Evolutionary conservation across 37 sponge, comb jelly and placozoan genomes (phyloP).

Genomic region (Eunapius fragilis): DNA sequence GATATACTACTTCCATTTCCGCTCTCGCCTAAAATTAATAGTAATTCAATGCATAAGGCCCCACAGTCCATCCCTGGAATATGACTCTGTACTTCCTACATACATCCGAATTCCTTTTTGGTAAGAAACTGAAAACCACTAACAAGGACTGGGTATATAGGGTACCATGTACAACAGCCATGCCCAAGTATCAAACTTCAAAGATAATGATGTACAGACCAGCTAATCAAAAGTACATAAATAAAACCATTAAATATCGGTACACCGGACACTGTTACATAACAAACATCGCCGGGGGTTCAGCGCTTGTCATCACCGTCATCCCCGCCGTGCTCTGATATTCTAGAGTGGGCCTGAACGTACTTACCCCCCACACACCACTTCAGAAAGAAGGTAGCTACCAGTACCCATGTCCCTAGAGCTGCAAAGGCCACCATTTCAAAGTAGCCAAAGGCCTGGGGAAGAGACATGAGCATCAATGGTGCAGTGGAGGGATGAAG

Average conservation of each 20-base stretch:
- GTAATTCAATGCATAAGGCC: no score
- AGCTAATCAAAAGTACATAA: no score
- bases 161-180: no score
- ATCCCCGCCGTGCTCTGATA: background rate
- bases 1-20: no score
- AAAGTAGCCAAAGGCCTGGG: conserved; percentile 23
- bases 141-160: no score
- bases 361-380: conserved; percentile 21
- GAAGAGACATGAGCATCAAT: background rate
- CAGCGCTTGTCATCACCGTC: background rate
- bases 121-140: no score
- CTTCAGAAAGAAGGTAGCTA: conserved; percentile 24
- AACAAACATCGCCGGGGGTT: background rate
- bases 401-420: background rate
- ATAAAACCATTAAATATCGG: background rate
- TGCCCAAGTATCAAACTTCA: no score
- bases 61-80: no score
- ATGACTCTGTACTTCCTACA: no score
- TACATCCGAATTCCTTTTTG: no score
- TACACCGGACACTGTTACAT: background rate
- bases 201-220: no score
- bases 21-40: no score
- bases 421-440: conserved; percentile 1
- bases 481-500: background rate
- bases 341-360: background rate